Conservation (phyloP, 1,140 invertebrate species). For the Magallana gigas region DNA sequence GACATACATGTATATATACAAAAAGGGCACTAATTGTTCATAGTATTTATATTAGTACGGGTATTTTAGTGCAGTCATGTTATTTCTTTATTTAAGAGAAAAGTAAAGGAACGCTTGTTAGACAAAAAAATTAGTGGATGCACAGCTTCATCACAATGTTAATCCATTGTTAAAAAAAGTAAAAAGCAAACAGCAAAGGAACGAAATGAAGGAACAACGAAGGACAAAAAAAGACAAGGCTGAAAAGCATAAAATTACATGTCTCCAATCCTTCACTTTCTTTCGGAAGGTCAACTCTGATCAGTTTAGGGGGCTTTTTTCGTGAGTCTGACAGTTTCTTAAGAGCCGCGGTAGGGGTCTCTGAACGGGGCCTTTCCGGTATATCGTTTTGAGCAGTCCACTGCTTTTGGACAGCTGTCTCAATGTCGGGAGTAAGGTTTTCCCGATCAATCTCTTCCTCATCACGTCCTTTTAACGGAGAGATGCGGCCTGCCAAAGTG, state of each 20-base stretch:
- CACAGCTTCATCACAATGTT: too few species aligned
- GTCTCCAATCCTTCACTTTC: conserved; percentile 50
- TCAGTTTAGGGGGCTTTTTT: conserved; percentile 42
- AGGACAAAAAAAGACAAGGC: not conserved
- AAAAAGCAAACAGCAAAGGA: not conserved
- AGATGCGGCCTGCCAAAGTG: conserved; percentile 24
- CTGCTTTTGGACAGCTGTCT: conserved; percentile 45
- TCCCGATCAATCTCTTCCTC: conserved; percentile 36
- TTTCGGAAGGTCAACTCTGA: conserved; percentile 50
- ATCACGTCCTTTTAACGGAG: conserved; percentile 28
- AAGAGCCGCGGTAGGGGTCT: conserved; percentile 44
- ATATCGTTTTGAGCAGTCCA: conserved; percentile 33
- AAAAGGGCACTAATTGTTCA: too few species aligned
- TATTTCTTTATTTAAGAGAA: too few species aligned
- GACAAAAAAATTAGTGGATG: too few species aligned
- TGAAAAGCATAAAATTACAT: conserved; percentile 25
- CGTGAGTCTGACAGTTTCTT: conserved; percentile 46
- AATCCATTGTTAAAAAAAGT: too few species aligned
- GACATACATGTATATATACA: too few species aligned
- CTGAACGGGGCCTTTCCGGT: conserved; percentile 35
- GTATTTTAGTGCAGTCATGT: too few species aligned
- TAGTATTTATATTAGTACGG: too few species aligned
- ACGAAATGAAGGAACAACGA: not conserved
- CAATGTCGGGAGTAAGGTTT: conserved; percentile 37
- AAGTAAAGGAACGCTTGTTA: too few species aligned